Conservation (phyloP, 1,140 invertebrate species). For the Streblospio benedicti region DNA sequence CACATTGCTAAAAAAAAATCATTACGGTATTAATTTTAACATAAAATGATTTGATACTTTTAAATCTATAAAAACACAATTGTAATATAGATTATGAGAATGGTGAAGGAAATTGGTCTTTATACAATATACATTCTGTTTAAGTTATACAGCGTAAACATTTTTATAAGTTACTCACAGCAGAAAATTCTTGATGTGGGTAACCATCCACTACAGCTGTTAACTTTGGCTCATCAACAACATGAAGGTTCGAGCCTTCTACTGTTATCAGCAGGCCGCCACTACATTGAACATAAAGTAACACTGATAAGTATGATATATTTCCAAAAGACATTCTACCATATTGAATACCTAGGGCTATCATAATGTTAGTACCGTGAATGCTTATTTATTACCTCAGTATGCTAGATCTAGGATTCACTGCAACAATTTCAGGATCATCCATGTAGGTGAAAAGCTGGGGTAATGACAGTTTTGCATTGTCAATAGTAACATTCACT, state of each 20-base stretch:
- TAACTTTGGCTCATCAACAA: conserved; percentile 81
- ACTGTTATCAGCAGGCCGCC: conserved; percentile 85
- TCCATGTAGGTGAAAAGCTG: conserved; percentile 69
- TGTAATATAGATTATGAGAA: not conserved
- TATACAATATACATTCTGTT: not conserved
- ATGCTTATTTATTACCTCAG: conserved; percentile 28
- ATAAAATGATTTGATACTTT: not conserved
- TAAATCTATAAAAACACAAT: not conserved
- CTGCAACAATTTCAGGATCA: conserved; percentile 68
- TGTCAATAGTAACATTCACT: conserved; percentile 6
- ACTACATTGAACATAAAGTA: conserved; percentile 43
- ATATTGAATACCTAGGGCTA: not conserved
- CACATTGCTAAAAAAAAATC: not conserved
- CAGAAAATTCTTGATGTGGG: not conserved
- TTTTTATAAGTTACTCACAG: not conserved
- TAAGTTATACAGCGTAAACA: not conserved
- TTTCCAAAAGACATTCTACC: not conserved
- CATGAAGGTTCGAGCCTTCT: conserved; percentile 76
- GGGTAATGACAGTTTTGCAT: not conserved
- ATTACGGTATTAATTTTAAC: not conserved
- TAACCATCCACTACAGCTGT: conserved; percentile 11
- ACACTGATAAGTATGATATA: not conserved
- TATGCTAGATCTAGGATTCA: conserved; percentile 40
- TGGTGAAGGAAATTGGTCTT: not conserved
- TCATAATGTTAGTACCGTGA: not conserved